Base-by-base conservation (phyloP, 2,888 invertebrate species). In the Conus canariensis region DNA sequence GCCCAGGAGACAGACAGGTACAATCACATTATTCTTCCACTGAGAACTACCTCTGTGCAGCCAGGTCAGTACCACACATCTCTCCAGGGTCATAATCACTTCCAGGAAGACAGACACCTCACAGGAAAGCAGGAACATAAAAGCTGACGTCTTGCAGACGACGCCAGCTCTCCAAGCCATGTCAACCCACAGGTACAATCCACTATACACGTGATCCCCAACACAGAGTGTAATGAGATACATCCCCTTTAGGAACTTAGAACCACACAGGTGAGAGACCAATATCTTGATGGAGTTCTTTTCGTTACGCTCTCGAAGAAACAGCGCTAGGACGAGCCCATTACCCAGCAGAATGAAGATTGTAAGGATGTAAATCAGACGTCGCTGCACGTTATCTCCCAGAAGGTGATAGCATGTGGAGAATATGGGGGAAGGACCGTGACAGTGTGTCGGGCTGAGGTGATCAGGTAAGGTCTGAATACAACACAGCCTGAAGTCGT, bases 101-200 rank as follows among this genome's bases (percentile, higher is more conserved):
- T 64, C 70, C 10, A 87, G 7, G 45, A 87, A 56, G 16, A 67
- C 87, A 25, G 87, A 70, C 67, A 87, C 87, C 70, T 97, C 97
- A 90, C 97, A 97, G 90, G 97, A 97, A 56, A 94, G 59, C 45
- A 67, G 19, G 56, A 87, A 87, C 10, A 87, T 45, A 9, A 67
- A 30, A 5, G 60, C 70, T 12, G 22, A 8, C 19, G 25, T 9
- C 25, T 16, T 30, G n/a, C 87, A 87, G 19, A 16, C 16, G 10
- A 56, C 1, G 22, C 87, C n/a, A 16, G 30, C 22, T 19, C 87
- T 87, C 87, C 87, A 87, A 1, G 56, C 45, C 8, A 19, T 60
- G 87, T 87, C 87, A 14, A 22, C 45, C 70, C 70, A 70, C 45
- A 87, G 45, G 70, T 67, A 87, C 5, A 7, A 16, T 14, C 70